Evolutionary conservation across 2,113 vertebrate genomes (phyloP).

Genomic region (Phoenicopterus ruber): DNA sequence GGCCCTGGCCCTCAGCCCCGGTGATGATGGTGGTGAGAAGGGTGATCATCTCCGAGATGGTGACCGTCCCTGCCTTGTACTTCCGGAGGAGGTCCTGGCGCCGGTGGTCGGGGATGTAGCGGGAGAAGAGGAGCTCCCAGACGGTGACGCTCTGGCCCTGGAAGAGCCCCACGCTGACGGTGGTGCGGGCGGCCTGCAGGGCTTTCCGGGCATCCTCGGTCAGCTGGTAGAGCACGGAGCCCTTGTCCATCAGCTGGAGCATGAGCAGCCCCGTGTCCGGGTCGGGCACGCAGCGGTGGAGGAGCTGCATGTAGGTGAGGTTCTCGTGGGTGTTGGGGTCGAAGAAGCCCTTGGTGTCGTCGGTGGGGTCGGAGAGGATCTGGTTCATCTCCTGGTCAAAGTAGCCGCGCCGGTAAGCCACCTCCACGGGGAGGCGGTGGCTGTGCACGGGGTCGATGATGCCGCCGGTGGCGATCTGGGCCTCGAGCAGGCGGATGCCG

Average conservation of each 20-base stretch:
- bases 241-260: too few relatives aligned
- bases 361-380: too few relatives aligned
- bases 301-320: too few relatives aligned
- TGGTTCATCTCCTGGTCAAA: too few relatives aligned
- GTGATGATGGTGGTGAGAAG: neutral
- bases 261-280: too few relatives aligned
- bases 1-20: constrained; percentile 23
- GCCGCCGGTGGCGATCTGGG: constrained; percentile 76
- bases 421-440: constrained; percentile 67
- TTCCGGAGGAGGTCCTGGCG: neutral
- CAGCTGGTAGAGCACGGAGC: too few relatives aligned
- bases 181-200: too few relatives aligned
- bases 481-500: constrained; percentile 70
- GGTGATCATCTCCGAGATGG: neutral
- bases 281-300: too few relatives aligned
- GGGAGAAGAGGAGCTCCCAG: neutral
- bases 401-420: constrained; percentile 68
- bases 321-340: too few relatives aligned
- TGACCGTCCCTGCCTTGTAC: neutral
- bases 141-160: neutral
- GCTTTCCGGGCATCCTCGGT: too few relatives aligned
- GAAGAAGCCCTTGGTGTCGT: too few relatives aligned
- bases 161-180: neutral
- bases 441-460: constrained; percentile 75
- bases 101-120: neutral